These are phyloP conservation scores for Drosophila sturtevanti DNA, from an alignment of 1,140 invertebrate species.

Conservation along the genomic window DNA sequence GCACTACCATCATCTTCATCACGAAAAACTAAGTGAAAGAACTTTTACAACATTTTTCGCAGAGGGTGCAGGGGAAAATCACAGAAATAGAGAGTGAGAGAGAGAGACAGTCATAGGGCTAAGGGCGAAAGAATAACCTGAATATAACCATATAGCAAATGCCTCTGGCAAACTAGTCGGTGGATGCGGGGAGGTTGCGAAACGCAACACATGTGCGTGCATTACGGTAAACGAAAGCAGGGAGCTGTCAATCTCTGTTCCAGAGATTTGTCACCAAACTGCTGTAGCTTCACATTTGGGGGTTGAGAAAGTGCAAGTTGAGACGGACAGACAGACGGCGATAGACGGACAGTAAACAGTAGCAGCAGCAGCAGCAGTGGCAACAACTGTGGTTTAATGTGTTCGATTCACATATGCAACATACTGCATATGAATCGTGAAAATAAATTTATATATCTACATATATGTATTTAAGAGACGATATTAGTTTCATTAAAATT, in stretches of 20 bases:
- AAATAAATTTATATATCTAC: background rate
- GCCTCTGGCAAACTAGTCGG: constrained; percentile 25
- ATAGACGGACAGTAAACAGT: background rate
- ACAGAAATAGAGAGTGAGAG: constrained; percentile 24
- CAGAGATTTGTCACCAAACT: constrained; percentile 47
- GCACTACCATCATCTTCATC: background rate
- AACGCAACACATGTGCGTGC: constrained; percentile 67
- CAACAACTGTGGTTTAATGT: constrained; percentile 3
- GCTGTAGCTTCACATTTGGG: constrained; percentile 17
- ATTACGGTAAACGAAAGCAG: constrained; percentile 15
- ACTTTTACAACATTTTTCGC: background rate
- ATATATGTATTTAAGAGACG: too few relatives aligned
- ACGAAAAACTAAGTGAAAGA: background rate
- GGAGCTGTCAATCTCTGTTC: constrained; percentile 35
- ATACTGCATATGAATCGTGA: background rate
- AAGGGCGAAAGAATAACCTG: constrained; percentile 50
- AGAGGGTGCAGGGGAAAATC: background rate
- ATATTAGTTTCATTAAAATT: too few relatives aligned
- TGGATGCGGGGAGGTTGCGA: constrained; percentile 48
- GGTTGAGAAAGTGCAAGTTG: constrained; percentile 37
- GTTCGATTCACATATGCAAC: background rate
- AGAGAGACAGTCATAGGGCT: constrained; percentile 13
- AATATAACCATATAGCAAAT: constrained; percentile 61
- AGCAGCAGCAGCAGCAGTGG: background rate
- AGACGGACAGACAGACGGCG: background rate